Evolutionary conservation across 1,140 invertebrate species (phyloP).

Genomic region (Platyscapa corneri): DNA sequence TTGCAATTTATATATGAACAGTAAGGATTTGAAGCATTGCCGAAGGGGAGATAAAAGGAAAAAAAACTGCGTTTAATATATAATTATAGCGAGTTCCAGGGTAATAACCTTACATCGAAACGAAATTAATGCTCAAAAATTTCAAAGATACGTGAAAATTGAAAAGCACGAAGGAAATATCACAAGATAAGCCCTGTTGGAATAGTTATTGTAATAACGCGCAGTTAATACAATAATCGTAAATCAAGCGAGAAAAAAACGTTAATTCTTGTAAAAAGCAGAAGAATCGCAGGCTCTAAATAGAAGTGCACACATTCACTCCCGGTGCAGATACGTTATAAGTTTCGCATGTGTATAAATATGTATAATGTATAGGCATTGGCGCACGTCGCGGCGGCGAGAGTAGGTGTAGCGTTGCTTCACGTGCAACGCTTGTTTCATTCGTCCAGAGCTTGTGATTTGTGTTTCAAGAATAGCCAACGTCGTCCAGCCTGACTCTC

Average conservation of each 20-base stretch:
- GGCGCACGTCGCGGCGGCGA: neutral
- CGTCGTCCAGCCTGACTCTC: neutral
- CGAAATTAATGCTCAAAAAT: neutral
- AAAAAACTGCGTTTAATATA: neutral
- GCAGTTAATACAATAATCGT: constrained; percentile 12
- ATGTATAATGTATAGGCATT: neutral
- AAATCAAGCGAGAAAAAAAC: constrained; percentile 9
- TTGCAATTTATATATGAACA: no score
- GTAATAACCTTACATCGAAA: neutral
- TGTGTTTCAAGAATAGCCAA: constrained; percentile 20
- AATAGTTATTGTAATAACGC: constrained; percentile 6
- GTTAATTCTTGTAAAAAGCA: neutral
- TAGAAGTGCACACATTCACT: neutral
- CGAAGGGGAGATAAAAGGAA: neutral
- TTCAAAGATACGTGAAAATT: constrained; percentile 5
- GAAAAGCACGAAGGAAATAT: neutral
- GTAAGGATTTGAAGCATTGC: no score
- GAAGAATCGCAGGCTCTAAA: neutral
- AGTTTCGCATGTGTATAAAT: constrained; percentile 24
- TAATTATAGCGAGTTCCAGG: neutral
- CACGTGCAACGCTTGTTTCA: constrained; percentile 20
- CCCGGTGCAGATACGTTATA: neutral
- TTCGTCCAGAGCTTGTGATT: constrained; percentile 31
- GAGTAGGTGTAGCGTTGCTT: constrained; percentile 26
- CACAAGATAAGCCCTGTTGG: neutral